These are phyloP conservation scores for Polydrusus tereticollis DNA, from an alignment of 2,888 invertebrate species.

Conservation along the genomic window DNA sequence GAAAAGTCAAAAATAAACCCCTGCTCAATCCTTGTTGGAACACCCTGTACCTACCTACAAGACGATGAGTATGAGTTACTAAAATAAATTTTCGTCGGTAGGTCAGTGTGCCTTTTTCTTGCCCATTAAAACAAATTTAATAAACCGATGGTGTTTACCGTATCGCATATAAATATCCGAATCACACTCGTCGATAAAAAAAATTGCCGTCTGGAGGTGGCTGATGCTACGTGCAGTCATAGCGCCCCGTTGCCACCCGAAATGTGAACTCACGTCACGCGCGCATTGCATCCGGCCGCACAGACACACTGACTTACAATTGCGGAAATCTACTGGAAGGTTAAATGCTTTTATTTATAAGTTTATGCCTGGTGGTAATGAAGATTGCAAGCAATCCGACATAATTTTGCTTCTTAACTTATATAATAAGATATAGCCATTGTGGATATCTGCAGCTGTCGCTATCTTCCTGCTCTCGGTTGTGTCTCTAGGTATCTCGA, in stretches of 20 bases:
- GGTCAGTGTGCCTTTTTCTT: conserved; percentile 31
- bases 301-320: conserved; percentile 67
- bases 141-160: background rate
- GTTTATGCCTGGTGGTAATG: too few relatives aligned
- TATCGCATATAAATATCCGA: conserved; percentile 14
- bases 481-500: too few relatives aligned
- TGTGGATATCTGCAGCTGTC: too few relatives aligned
- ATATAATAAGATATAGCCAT: too few relatives aligned
- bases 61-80: background rate
- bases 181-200: conserved; percentile 49
- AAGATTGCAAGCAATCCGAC: too few relatives aligned
- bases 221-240: conserved; percentile 34
- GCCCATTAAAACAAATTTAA: background rate
- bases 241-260: conserved; percentile 51
- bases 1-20: too few relatives aligned
- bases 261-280: conserved; percentile 64
- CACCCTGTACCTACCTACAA: too few relatives aligned
- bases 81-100: conserved; percentile 25
- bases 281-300: conserved; percentile 63
- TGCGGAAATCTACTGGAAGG: conserved; percentile 58
- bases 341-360: too few relatives aligned
- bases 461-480: too few relatives aligned
- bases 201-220: conserved; percentile 52
- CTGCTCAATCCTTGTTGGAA: too few relatives aligned
- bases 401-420: too few relatives aligned